A percentile compares a stretch with the other conserved stretches of the same genome.
phyloP scores from a whole-genome alignment of 1,140 invertebrate genomes.

The Drosophila repleta region DNA sequence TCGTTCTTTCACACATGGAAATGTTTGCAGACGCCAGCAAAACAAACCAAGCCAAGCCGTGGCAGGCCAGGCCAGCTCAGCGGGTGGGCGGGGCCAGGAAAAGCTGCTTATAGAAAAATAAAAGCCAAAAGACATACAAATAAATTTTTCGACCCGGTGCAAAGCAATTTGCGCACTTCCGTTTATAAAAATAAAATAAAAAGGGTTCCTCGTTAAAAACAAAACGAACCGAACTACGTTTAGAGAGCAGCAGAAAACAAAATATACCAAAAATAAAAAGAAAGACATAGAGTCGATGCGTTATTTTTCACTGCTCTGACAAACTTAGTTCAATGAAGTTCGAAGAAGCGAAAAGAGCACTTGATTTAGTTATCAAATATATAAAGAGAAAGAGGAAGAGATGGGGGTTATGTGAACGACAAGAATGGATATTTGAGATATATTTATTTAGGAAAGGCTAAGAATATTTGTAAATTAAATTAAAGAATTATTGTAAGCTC shows the following conservation, averaged over 20 bases:
- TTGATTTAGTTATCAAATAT: no score
- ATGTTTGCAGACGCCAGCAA: slow-evolving; percentile 80
- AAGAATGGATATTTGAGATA: no score
- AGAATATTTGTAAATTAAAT: not conserved
- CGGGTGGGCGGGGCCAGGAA: slow-evolving; percentile 31
- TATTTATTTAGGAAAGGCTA: no score
- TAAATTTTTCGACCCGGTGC: slow-evolving; percentile 73
- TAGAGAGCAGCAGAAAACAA: not conserved
- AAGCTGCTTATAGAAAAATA: slow-evolving; percentile 79
- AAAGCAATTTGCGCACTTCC: slow-evolving; percentile 81
- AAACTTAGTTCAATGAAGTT: slow-evolving; percentile 66
- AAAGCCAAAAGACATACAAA: slow-evolving; percentile 68
- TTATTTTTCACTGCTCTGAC: slow-evolving; percentile 71
- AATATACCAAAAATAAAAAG: not conserved
- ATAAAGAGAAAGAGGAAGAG: no score
- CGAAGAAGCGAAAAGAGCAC: slow-evolving; percentile 27
- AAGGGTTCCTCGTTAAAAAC: slow-evolving; percentile 78
- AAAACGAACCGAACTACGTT: slow-evolving; percentile 51
- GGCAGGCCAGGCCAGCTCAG: not conserved
- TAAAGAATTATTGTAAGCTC: no score
- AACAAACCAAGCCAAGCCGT: slow-evolving; percentile 57
- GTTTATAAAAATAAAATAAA: slow-evolving; percentile 66
- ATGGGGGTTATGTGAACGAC: no score
- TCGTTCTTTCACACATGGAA: slow-evolving; percentile 73
- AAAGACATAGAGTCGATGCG: slow-evolving; percentile 28